Evolutionary conservation across 2,113 vertebrate species (phyloP).

Genomic region (Pardalotus punctatus): DNA sequence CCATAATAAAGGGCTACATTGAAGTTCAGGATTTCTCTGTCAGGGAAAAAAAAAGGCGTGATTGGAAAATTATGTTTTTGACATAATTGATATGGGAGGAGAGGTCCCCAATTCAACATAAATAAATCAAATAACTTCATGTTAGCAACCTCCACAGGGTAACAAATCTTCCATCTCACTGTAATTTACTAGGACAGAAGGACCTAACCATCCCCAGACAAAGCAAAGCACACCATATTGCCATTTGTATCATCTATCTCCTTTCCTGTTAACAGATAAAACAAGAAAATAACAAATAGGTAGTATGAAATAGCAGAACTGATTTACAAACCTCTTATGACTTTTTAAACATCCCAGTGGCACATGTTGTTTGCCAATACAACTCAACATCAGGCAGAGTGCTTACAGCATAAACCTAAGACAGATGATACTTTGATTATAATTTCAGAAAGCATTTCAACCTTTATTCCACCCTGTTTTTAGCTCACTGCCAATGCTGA

Average conservation of each 20-base stretch:
- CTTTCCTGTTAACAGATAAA: background rate
- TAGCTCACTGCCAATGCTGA: background rate
- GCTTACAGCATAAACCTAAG: background rate
- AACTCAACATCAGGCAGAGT: background rate
- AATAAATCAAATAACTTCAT: background rate
- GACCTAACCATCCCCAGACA: background rate
- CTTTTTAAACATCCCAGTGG: constrained; percentile 19
- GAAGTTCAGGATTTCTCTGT: background rate
- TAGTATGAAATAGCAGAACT: background rate
- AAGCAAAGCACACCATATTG: background rate
- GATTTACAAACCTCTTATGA: constrained; percentile 40
- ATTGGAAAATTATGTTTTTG: background rate
- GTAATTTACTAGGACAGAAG: background rate
- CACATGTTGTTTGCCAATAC: background rate
- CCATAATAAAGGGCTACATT: background rate
- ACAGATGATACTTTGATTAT: constrained; percentile 9
- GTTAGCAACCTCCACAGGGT: background rate
- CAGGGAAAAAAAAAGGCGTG: fast-evolving
- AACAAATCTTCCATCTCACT: background rate
- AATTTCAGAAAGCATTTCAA: constrained; percentile 17
- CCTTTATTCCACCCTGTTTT: background rate
- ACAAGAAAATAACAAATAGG: constrained; percentile 27
- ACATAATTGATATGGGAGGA: background rate
- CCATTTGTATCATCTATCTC: background rate
- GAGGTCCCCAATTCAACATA: background rate